A percentile compares a stretch with the other conserved stretches of the same genome.
phyloP scores from a whole-genome alignment of 2,113 vertebrate species.

The Haemorhous mexicanus region DNA sequence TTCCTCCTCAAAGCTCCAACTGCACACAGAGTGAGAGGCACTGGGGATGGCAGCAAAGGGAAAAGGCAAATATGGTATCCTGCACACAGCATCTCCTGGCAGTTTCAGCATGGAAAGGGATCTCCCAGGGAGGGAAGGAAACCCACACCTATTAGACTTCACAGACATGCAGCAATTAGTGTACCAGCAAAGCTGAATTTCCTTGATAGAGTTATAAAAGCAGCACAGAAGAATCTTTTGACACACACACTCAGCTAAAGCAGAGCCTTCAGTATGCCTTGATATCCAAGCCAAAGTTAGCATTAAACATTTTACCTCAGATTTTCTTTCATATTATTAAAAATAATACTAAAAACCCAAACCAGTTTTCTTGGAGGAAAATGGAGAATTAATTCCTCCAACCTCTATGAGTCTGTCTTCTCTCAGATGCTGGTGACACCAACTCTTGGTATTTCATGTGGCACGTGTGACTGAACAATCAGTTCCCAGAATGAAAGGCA shows the following conservation, averaged over 20 bases:
- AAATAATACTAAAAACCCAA: neutral
- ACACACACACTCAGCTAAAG: neutral
- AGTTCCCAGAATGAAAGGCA: neutral
- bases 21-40: rapidly evolving
- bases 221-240: neutral
- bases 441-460: neutral
- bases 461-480: neutral
- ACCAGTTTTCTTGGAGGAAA: neutral
- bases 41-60: neutral
- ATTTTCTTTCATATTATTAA: neutral
- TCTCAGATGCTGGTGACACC: neutral
- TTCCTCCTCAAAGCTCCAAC: neutral
- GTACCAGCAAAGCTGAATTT: neutral
- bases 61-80: neutral
- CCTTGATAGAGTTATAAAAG: neutral
- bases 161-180: neutral
- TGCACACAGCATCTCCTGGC: neutral
- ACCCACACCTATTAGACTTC: neutral
- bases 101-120: neutral
- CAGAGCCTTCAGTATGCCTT: neutral
- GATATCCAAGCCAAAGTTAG: neutral
- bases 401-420: neutral
- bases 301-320: neutral
- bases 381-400: neutral
- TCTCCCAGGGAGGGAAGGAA: neutral